These are phyloP conservation scores for Tenthredo livida DNA, from an alignment of 2,888 invertebrate genomes.

Conservation along the genomic window DNA sequence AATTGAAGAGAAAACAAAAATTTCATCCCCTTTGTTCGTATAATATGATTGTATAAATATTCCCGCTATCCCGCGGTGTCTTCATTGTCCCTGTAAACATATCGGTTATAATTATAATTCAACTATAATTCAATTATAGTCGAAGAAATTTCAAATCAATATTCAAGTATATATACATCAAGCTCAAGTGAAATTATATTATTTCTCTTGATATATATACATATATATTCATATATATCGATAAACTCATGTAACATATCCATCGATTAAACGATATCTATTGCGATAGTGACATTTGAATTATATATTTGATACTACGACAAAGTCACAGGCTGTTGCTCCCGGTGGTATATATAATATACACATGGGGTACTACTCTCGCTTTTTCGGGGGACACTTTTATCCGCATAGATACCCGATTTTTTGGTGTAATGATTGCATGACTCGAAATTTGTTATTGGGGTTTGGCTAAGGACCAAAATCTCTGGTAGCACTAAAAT, in stretches of 20 bases:
- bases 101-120: not conserved
- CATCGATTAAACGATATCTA: constrained; percentile 29
- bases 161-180: not conserved
- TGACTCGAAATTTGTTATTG: no score
- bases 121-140: not conserved
- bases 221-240: not conserved
- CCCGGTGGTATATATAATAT: not conserved
- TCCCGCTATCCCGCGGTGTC: not conserved
- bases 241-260: constrained; percentile 37
- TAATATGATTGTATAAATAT: not conserved
- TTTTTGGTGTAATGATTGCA: no score
- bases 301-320: constrained; percentile 52
- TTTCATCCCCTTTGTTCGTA: not conserved
- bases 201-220: not conserved
- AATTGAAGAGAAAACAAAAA: no score
- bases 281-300: constrained; percentile 46
- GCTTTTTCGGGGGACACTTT: no score
- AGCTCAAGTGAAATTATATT: not conserved
- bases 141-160: not conserved
- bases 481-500: no score
- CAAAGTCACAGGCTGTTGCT: constrained; percentile 39
- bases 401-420: no score
- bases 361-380: no score
- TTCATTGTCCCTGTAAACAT: not conserved
- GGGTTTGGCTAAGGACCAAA: no score